A percentile compares a stretch with the other conserved stretches of the same genome.
Conservation (phyloP, 2,888 invertebrate genomes). For the Leptarthrus brevirostris region DNA sequence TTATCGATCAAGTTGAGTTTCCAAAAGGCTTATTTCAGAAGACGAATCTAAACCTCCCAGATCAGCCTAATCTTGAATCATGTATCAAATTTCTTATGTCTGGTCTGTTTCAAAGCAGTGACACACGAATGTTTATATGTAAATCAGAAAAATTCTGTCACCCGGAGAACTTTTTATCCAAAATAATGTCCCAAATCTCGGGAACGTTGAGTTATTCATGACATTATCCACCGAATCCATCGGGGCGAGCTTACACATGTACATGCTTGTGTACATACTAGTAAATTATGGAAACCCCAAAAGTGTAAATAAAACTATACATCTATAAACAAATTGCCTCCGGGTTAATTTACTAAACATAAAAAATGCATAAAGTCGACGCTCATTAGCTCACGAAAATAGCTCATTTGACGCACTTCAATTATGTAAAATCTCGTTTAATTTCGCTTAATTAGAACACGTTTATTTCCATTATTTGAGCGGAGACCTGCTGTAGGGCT, state of each 20-base stretch:
- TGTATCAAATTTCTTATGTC: conserved; percentile 15
- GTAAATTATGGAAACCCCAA: conserved; percentile 22
- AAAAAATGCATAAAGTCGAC: conserved; percentile 51
- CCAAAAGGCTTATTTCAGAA: too few relatives aligned
- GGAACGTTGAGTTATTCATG: conserved; percentile 35
- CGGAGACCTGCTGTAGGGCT: conserved; percentile 10
- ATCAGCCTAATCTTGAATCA: conserved; percentile 23
- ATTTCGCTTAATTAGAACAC: conserved; percentile 50
- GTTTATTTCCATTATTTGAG: conserved; percentile 51
- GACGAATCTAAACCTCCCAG: not conserved
- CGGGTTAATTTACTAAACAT: conserved; percentile 46
- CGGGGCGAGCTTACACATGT: conserved; percentile 4
- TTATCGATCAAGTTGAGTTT: too few relatives aligned
- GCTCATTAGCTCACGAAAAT: not conserved
- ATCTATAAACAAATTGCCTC: conserved; percentile 37
- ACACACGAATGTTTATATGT: conserved; percentile 19
- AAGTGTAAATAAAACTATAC: conserved; percentile 32
- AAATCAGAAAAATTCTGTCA: conserved; percentile 27
- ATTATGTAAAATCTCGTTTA: conserved; percentile 54
- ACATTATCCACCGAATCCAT: not conserved
- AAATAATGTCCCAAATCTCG: conserved; percentile 26
- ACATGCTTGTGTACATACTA: not conserved
- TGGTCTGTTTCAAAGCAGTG: not conserved
- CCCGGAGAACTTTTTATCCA: not conserved
- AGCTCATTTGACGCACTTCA: conserved; percentile 25